These are phyloP conservation scores for Rosalia funebris DNA, from an alignment of 2,888 invertebrate species.

Conservation along the genomic window DNA sequence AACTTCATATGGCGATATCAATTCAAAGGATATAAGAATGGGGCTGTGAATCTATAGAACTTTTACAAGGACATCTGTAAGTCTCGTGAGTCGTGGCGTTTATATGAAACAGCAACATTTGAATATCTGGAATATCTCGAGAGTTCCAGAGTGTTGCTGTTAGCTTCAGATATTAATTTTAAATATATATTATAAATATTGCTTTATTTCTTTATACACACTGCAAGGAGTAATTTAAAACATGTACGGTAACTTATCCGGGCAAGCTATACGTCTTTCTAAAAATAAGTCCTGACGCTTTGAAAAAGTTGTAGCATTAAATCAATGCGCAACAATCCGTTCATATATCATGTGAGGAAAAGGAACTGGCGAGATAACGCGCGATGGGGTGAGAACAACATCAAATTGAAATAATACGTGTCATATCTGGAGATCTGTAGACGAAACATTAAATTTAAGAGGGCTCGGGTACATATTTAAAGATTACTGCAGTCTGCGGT, in stretches of 20 bases:
- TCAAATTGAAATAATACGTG: conserved; percentile 55
- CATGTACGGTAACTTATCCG: not conserved
- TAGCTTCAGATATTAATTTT: no score
- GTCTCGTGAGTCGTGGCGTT: no score
- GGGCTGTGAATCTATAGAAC: no score
- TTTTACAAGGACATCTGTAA: no score
- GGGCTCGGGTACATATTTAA: conserved; percentile 30
- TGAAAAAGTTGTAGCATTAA: conserved; percentile 34
- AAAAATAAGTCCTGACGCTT: conserved; percentile 30
- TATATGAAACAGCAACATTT: no score
- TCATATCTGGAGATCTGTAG: conserved; percentile 50
- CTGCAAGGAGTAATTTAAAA: no score
- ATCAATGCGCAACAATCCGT: conserved; percentile 50
- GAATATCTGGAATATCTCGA: no score
- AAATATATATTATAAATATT: no score
- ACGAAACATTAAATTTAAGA: conserved; percentile 34
- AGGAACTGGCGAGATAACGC: conserved; percentile 46
- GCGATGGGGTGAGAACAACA: conserved; percentile 52
- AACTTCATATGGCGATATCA: no score
- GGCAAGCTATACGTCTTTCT: conserved; percentile 1
- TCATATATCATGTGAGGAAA: conserved; percentile 48
- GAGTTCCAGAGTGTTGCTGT: no score
- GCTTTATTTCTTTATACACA: no score
- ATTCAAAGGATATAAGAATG: no score
- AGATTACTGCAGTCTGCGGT: conserved; percentile 12